phyloP scores from a whole-genome alignment of 2,888 invertebrate genomes.

The Beris chalybata region DNA sequence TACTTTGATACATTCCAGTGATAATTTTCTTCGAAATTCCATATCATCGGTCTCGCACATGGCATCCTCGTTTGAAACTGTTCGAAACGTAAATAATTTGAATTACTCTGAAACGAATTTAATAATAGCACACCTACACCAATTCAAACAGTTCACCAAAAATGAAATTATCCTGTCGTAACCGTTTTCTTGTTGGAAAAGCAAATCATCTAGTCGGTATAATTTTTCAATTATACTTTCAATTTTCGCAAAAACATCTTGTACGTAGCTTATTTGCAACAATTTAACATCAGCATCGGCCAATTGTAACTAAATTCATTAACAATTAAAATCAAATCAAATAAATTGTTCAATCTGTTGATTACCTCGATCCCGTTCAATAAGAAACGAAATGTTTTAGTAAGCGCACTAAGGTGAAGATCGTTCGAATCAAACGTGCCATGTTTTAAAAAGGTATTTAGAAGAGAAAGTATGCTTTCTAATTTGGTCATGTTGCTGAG shows the following conservation, averaged over 20 bases:
- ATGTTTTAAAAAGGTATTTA: neutral
- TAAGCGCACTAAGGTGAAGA: constrained; percentile 11
- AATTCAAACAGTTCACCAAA: neutral
- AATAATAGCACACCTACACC: constrained; percentile 7
- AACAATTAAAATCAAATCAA: constrained; percentile 3
- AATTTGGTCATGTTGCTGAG: constrained; percentile 14
- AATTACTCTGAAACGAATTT: neutral
- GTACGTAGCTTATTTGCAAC: neutral
- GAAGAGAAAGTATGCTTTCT: constrained; percentile 7
- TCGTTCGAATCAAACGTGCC: constrained; percentile 14
- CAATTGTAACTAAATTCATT: constrained; percentile 9
- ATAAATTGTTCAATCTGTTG: neutral
- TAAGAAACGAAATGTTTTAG: constrained; percentile 11
- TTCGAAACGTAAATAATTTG: too few species aligned
- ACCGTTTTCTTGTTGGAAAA: neutral
- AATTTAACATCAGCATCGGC: neutral
- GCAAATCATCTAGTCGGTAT: neutral
- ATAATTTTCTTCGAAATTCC: constrained; percentile 9
- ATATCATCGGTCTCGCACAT: constrained; percentile 8
- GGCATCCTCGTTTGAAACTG: constrained; percentile 12
- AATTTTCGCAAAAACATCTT: constrained; percentile 9
- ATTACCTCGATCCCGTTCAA: constrained; percentile 18
- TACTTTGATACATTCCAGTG: constrained; percentile 14
- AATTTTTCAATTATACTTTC: neutral
- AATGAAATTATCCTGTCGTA: neutral